phyloP scores from a whole-genome alignment of 53 echinoderm and acorn worm genomes.

The Hippasteria phrygiana region DNA sequence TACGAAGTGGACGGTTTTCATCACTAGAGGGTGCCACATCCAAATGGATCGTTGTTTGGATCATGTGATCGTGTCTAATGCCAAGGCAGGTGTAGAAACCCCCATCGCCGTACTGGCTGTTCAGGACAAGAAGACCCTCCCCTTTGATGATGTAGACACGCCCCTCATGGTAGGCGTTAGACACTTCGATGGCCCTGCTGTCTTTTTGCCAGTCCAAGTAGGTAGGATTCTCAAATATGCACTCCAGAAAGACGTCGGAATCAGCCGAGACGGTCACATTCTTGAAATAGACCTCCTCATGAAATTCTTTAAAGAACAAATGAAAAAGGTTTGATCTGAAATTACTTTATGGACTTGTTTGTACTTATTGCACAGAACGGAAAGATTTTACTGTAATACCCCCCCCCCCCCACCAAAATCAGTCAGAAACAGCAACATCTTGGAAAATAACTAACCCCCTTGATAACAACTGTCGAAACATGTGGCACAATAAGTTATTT shows the following conservation, averaged over 20 bases:
- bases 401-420: too few relatives aligned
- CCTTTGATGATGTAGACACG: slow-evolving; percentile 77
- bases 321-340: too few relatives aligned
- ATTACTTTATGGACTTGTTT: too few relatives aligned
- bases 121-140: slow-evolving; percentile 79
- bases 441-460: too few relatives aligned
- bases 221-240: slow-evolving; percentile 4
- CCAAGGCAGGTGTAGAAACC: slow-evolving; percentile 74
- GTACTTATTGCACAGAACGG: too few relatives aligned
- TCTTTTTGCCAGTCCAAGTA: slow-evolving; percentile 65
- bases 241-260: slow-evolving; percentile 40
- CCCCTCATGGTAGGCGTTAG: slow-evolving; percentile 55
- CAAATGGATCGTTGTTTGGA: neutral
- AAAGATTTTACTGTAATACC: too few relatives aligned
- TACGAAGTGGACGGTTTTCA: slow-evolving; percentile 28
- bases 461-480: too few relatives aligned
- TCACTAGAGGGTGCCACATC: slow-evolving; percentile 67
- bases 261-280: slow-evolving; percentile 59
- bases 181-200: slow-evolving; percentile 31
- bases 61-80: neutral
- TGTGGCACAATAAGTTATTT: too few relatives aligned
- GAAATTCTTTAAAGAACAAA: slow-evolving; percentile 7
- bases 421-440: too few relatives aligned
- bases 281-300: neutral
- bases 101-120: slow-evolving; percentile 72